Evolutionary conservation across 2,888 invertebrate genomes (phyloP), one percentile per base, ranked within the genome.

Genomic region (Doris montereyensis): DNA sequence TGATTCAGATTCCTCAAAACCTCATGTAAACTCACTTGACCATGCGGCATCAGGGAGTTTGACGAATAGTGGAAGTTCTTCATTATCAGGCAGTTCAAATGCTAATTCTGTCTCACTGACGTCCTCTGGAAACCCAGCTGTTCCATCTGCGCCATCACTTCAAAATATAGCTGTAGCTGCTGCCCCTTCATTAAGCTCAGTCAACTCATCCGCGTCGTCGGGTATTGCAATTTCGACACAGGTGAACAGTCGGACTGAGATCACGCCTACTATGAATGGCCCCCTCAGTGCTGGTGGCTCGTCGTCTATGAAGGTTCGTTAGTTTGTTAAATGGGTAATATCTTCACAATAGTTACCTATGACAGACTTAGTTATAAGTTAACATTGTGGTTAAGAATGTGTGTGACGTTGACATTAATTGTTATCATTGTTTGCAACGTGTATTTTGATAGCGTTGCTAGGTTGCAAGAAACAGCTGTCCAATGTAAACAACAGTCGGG

Each of bases 141-240:
- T 93, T 73, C 93, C 93, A 89, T 93, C 93, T 88, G 92, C 93
- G 80, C 93, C 93, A 26, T 93, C 94, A 82, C 93, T 84, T 68
- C 80, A 83, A 28, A 77, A 83, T 10, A 81, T 80, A 34, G 76
- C 85, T 21, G 78, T 81, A 57, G 83, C 83, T 73, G 78, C 82
- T 74, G 79, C 84, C 52, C 80, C 81, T 71, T 76, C 84, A 67
- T 81, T 83, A 79, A 83, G 81, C 81, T 82, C 83, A 21, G 85
- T 83, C 81, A 87, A 82, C 81, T 86, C 86, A 78, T 83, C 84
- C 78, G 79, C 85, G 70, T 82, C 83, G 80, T 83, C 85, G 72
- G 78, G 78, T 68, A 79, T 79, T 79, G 73, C 58, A 58, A 82
- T 70, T 60, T 81, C 80, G 67, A 79, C 80, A 77, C 81, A 81